Evolutionary conservation across 2,888 invertebrate species (phyloP).

Genomic region (Tetranychus piercei): DNA sequence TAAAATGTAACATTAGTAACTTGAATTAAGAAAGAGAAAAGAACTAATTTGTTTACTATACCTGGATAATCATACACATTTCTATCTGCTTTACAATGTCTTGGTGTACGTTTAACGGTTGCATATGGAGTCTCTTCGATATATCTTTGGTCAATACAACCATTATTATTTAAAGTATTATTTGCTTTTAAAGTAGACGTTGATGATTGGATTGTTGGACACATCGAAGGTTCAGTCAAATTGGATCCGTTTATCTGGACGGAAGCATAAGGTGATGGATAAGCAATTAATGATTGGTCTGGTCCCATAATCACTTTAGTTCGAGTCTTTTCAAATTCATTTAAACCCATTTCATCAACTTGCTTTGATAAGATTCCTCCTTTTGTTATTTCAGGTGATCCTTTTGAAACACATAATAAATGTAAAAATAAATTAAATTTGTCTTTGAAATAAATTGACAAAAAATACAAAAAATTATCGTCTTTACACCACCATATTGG

Average conservation of each 20-base stretch:
- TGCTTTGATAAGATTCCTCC: background rate
- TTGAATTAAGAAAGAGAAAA: background rate
- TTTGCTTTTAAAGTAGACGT: background rate
- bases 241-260: slow-evolving; percentile 11
- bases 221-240: too few species aligned
- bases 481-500: too few species aligned
- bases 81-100: background rate
- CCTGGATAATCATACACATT: slow-evolving; percentile 14
- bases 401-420: too few species aligned
- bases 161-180: background rate
- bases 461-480: too few species aligned
- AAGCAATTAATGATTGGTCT: slow-evolving; percentile 3
- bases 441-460: too few species aligned
- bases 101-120: slow-evolving; percentile 7
- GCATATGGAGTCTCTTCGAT: slow-evolving; percentile 5
- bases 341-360: background rate
- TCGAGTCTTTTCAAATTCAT: slow-evolving; percentile 3
- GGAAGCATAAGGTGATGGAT: slow-evolving; percentile 13
- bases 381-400: background rate
- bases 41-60: background rate
- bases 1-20: too few species aligned
- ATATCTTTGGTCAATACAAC: background rate
- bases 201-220: background rate
- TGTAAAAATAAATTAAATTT: too few species aligned
- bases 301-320: background rate